These are phyloP conservation scores for Macaca mulatta DNA, from an alignment of 2,113 vertebrate genomes.

Conservation along the genomic window DNA sequence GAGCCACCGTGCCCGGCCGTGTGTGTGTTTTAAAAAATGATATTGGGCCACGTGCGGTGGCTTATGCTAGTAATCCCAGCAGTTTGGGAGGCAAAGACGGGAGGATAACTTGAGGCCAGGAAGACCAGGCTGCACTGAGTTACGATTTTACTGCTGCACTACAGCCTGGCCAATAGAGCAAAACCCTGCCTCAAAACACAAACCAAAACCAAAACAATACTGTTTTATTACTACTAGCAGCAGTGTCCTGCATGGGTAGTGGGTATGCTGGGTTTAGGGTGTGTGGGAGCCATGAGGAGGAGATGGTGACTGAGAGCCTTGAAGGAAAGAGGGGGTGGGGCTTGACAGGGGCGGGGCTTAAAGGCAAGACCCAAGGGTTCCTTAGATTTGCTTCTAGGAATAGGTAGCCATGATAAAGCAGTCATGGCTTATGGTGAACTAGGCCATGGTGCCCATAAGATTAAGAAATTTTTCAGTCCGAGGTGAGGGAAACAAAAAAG, in stretches of 20 bases:
- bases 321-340: neutral
- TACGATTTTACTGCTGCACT: too few species aligned
- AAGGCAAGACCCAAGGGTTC: neutral
- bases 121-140: too few species aligned
- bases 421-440: constrained; percentile 39
- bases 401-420: neutral
- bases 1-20: too few species aligned
- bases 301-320: neutral
- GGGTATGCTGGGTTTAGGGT: neutral
- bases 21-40: neutral
- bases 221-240: neutral
- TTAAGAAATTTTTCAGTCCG: constrained; percentile 74
- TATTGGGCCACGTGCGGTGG: neutral
- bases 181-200: too few species aligned
- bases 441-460: constrained; percentile 75
- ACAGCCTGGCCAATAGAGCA: too few species aligned
- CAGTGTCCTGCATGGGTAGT: neutral
- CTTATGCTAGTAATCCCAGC: too few species aligned
- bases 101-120: too few species aligned
- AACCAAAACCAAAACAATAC: neutral
- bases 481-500: constrained; percentile 30
- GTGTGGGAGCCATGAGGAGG: neutral
- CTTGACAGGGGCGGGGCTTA: neutral
- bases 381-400: neutral
- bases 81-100: too few species aligned